phyloP scores from a whole-genome alignment of 35 echinoderm and acorn worm genomes.

The Heliocidaris tuberculata region DNA sequence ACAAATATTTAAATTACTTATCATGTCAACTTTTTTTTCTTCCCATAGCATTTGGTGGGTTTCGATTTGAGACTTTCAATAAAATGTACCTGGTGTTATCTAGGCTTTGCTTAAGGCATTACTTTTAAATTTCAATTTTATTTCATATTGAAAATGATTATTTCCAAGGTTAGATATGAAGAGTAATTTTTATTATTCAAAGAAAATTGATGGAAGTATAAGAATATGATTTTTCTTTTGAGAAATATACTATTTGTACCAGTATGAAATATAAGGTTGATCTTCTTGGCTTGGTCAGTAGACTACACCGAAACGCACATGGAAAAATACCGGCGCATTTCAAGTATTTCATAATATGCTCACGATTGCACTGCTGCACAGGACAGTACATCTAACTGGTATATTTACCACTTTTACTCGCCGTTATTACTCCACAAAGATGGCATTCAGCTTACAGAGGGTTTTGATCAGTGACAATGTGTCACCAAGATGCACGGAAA shows the following conservation, averaged over 20 bases:
- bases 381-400: neutral
- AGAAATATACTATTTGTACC: neutral
- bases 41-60: neutral
- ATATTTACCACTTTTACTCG: neutral
- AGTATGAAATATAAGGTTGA: neutral
- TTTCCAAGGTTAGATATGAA: too few species aligned
- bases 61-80: neutral
- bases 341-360: neutral
- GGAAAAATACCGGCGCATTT: neutral
- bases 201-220: too few species aligned
- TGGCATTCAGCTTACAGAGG: constrained; percentile 77
- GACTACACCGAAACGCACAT: neutral
- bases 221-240: too few species aligned
- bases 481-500: constrained; percentile 70
- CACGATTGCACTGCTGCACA: neutral
- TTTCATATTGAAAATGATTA: neutral
- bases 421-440: constrained; percentile 41
- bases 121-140: neutral
- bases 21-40: neutral
- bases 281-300: neutral
- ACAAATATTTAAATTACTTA: too few species aligned
- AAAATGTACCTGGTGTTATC: neutral
- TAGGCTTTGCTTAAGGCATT: neutral
- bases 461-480: constrained; percentile 84
- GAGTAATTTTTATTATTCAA: too few species aligned